Conservation (phyloP, 2,113 vertebrate species). For the Cairina moschata region DNA sequence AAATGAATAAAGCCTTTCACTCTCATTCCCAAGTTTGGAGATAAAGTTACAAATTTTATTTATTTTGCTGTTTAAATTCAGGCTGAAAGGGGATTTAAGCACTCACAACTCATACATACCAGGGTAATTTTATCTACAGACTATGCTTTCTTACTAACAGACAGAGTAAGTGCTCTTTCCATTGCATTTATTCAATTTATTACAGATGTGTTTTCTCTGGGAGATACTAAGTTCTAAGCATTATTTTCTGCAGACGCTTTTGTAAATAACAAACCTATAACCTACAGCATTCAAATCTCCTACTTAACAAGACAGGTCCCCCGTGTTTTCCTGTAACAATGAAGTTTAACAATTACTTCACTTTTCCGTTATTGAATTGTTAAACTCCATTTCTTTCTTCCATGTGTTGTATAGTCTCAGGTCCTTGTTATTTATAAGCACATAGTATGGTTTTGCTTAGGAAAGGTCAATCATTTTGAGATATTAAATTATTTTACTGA, state of each 20-base stretch:
- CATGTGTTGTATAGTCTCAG: neutral
- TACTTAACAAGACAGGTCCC: neutral
- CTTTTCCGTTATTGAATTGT: neutral
- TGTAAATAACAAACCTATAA: neutral
- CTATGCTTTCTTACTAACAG: neutral
- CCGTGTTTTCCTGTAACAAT: neutral
- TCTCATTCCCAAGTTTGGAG: neutral
- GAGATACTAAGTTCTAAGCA: neutral
- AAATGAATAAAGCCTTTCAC: neutral
- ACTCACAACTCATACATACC: neutral
- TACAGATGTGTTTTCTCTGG: neutral
- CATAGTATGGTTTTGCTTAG: neutral
- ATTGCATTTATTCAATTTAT: slow-evolving; percentile 13
- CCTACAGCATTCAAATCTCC: neutral
- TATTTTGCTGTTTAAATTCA: neutral
- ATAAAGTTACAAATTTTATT: neutral
- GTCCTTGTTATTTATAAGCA: neutral
- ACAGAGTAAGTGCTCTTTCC: neutral
- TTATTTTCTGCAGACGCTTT: neutral
- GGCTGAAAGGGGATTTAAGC: neutral
- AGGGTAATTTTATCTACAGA: neutral
- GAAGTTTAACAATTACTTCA: neutral
- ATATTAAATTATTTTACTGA: slow-evolving; percentile 51
- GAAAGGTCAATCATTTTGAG: slow-evolving; percentile 11
- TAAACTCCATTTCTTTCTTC: neutral